Evolutionary conservation across 2,113 vertebrate genomes (phyloP), one percentile per base, ranked within the genome.

Genomic region (Desmodus rotundus): DNA sequence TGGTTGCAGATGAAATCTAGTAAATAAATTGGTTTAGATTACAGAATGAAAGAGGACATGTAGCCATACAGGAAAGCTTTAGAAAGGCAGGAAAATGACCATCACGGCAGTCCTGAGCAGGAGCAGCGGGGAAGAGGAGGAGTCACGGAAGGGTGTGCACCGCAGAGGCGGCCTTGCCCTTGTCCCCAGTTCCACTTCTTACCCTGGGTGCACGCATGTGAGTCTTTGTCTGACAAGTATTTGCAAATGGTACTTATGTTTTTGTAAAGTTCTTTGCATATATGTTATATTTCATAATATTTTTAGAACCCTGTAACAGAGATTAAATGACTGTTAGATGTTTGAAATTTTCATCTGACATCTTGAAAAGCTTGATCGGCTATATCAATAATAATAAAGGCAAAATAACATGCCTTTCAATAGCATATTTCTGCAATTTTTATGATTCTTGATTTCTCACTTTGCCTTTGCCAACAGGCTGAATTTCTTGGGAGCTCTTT

Each of bases 81-180:
- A 47, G 11, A 50, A 76, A 72, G 67, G 36, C 22, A 47, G 78
- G 65, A 8, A 84, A 15, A 63, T 38, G 15, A 5, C 47, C 33
- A 33, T 70, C 52, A 43, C 38, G 45, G 38, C 73, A n/a, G 19
- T 38, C 74, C 47, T 5, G 22, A 74, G 7, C 61, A 8, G 17
- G 6, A 5, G 15, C 26, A 12, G 19, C 24, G 61, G 5, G n/a
- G 28, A 87, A 47, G 36, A 47, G 63, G 12, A 87, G 12, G 3
- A 3, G 19, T 13, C 20, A 10, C 20, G 19, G 47, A 63, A 82
- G 67, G 31, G 24, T 0, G 20, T 7, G 16, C 24, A 13, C 7
- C 6, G 4, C 1, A 63, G 17, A 81, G 31, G 3, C 0, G 2
- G 10, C 9, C 6, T 43, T 2, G 33, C 0, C 17, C 12, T 9